These are phyloP conservation scores for Strigamia crassipes DNA, from an alignment of 2,888 invertebrate species.

Conservation along the genomic window DNA sequence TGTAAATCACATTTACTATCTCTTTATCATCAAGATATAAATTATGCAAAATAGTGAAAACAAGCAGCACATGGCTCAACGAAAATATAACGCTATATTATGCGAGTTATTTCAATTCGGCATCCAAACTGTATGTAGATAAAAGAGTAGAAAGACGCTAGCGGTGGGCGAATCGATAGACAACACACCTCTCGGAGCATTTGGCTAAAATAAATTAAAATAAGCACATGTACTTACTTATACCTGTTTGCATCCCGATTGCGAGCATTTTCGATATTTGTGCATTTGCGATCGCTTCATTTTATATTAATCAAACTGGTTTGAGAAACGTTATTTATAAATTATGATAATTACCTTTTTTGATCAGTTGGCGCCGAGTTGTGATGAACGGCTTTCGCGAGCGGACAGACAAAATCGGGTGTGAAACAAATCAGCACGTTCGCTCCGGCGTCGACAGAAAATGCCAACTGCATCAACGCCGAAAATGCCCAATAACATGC, in stretches of 20 bases:
- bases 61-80: conserved; percentile 41
- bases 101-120: background rate
- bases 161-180: background rate
- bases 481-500: conserved; percentile 30
- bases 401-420: background rate
- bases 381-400: conserved; percentile 1
- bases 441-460: conserved; percentile 11
- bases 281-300: background rate
- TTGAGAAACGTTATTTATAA: background rate
- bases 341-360: conserved; percentile 12
- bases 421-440: conserved; percentile 6
- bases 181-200: background rate
- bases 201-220: no score
- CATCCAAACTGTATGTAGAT: background rate
- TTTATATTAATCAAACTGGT: background rate
- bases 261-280: background rate
- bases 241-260: background rate
- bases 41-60: conserved; percentile 47
- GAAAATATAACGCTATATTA: background rate
- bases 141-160: background rate
- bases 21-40: background rate
- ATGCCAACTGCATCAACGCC: conserved; percentile 31
- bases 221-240: background rate
- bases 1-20: background rate
- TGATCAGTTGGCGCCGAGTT: background rate